phyloP scores from a whole-genome alignment of 2,113 vertebrate genomes.

The Mormoops blainvillei region DNA sequence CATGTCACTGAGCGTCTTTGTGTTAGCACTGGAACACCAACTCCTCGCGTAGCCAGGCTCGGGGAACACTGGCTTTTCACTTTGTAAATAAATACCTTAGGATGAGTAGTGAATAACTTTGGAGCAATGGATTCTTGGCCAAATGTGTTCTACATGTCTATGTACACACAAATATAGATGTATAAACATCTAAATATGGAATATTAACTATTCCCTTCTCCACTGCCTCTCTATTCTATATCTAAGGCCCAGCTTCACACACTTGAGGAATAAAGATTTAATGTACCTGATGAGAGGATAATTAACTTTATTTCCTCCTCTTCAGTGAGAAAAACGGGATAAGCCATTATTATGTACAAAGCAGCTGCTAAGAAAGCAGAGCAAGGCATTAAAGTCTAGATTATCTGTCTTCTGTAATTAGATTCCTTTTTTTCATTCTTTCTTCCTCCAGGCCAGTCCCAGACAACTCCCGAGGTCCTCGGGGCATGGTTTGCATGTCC shows the following conservation, averaged over 20 bases:
- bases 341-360: conserved; percentile 71
- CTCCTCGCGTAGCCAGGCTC: background rate
- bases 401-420: conserved; percentile 76
- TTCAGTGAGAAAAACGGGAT: background rate
- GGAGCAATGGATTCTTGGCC: background rate
- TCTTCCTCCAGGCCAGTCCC: background rate
- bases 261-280: conserved; percentile 29
- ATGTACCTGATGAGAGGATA: conserved; percentile 45
- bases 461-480: conserved; percentile 57
- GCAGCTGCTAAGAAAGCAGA: conserved; percentile 70
- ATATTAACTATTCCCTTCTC: background rate
- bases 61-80: background rate
- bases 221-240: background rate
- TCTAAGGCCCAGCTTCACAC: background rate
- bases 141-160: background rate
- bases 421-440: conserved; percentile 20
- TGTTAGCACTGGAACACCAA: background rate
- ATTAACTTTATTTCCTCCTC: conserved; percentile 27
- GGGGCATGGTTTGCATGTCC: conserved; percentile 40
- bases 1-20: background rate
- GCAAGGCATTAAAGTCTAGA: conserved; percentile 72
- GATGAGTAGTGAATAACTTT: background rate
- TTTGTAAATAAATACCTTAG: background rate
- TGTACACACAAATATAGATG: background rate
- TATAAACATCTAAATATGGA: background rate